Evolutionary conservation across 2,113 vertebrate genomes (phyloP), one percentile per base, ranked within the genome.

Genomic region (Chionomys nivalis): DNA sequence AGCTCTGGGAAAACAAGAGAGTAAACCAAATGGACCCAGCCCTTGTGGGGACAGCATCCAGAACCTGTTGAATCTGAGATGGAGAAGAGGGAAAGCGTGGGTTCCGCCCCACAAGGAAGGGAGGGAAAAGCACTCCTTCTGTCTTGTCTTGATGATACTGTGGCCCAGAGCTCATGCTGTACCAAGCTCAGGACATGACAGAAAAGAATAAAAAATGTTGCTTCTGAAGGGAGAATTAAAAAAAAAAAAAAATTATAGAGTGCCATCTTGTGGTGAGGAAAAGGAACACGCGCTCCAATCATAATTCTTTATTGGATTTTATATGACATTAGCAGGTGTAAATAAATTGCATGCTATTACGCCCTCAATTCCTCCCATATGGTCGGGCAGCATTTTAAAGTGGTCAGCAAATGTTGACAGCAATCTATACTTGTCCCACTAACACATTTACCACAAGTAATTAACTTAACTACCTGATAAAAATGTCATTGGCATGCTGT

Each of bases 201-300:
- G 58, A 6, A 58, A 58, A 58, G 58, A 58, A 58, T 58, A 58
- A 21, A 58, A 58, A 58, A 58, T 4, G 2, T 68, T n/a, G 36
- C 78, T 77, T 75, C 82, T 2, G 33, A 96, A 76, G 89, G 26
- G 28, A 97, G 39, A 52, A 14, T 52, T 52, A 49, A 52, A 89
- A 87, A 93, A 97, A 97, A 97, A 26, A 90, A 82, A 91, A 97
- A 97, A 94, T 58, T 82, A 79, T 19, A 93, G 49, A 98, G 98
- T 95, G 98, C 98, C 98, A 98, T 93, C 98, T 98, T 96, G 98
- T 98, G 98, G 98, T 97, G 73, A 89, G 93, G 75, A 89, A 95
- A 90, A 1, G 31, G n/a, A 12, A 7, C 12, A 61, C 61, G 61
- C 31, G 1, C 72, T 63, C 75, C 77, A 1, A n/a, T 13, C 5